phyloP scores from a whole-genome alignment of 2,888 invertebrate species.

The Ophion ellenae region DNA sequence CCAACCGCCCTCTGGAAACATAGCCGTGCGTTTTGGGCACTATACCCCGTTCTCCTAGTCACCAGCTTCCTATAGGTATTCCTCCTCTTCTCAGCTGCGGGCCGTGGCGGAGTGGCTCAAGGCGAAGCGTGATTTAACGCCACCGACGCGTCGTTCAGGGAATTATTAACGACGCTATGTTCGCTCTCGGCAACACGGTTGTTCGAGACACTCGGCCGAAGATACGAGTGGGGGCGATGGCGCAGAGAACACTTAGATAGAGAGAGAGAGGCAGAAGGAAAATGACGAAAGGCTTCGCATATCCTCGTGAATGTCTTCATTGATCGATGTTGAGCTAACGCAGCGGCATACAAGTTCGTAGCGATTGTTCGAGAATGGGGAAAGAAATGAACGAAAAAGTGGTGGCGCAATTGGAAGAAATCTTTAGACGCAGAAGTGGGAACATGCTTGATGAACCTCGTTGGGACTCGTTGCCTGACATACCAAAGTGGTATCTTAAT shows the following conservation, averaged over 20 bases:
- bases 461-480: no score
- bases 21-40: slow-evolving; percentile 28
- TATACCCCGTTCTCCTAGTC: slow-evolving; percentile 30
- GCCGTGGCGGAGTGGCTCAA: slow-evolving; percentile 65
- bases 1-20: slow-evolving; percentile 44
- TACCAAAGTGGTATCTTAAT: no score
- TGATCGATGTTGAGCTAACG: slow-evolving; percentile 63
- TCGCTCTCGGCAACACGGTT: slow-evolving; percentile 66
- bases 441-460: no score
- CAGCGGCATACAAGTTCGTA: slow-evolving; percentile 42
- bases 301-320: slow-evolving; percentile 55
- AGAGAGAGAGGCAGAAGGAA: slow-evolving; percentile 35
- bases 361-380: not conserved
- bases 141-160: slow-evolving; percentile 68
- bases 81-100: slow-evolving; percentile 30
- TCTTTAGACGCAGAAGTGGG: no score
- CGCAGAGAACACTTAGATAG: slow-evolving; percentile 15
- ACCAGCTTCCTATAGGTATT: slow-evolving; percentile 7
- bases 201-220: slow-evolving; percentile 57
- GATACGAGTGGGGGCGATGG: slow-evolving; percentile 17
- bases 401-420: not conserved
- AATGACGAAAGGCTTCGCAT: slow-evolving; percentile 49
- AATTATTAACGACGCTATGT: slow-evolving; percentile 74
- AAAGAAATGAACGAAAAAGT: not conserved
- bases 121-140: slow-evolving; percentile 73